Evolutionary conservation across 2,888 invertebrate genomes (phyloP), one percentile per base, ranked within the genome.

Genomic region (Noctua fimbriata): DNA sequence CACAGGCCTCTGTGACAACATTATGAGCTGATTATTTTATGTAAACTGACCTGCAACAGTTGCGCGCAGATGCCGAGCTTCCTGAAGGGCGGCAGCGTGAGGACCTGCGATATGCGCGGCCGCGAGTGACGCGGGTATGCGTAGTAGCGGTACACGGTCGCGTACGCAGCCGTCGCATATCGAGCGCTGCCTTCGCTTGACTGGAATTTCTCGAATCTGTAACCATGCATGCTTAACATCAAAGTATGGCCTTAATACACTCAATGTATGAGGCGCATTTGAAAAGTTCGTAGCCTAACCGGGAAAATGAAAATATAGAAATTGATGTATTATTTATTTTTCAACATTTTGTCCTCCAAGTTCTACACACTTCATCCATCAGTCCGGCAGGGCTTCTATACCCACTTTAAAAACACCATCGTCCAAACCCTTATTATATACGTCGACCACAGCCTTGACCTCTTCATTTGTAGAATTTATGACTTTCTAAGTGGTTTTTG

Each of bases 71-170:
- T 96, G 1, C 99, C 99, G 69, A 98, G 96, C 78, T 97, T 97
- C 94, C 99, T 98, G 94, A 98, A 99, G 0, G 99, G 98, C n/a
- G 99, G 99, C 86, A 99, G 94, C 67, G 99, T 97, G 79, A 99
- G 97, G 93, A 99, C 98, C 95, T 99, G 99, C 86, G 99, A 99
- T 85, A 99, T 98, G 81, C 99, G 97, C 9, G 99, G 99, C 52
- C 99, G 97, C 75, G 98, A 97, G 93, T 98, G 98, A 82, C 98
- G 97, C 0, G 99, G 99, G 95, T 99, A 99, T 4, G 99, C 98
- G 94, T 99, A 99, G 96, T 99, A 99, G 88, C 98, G 98, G 95
- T 99, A 99, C 67, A 99, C 98, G 0, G 99, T 99, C 73, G 98
- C 98, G 95, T 99, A 99, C 24, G 99, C 99, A 55, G 98, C 98